Evolutionary conservation across 2,113 vertebrate genomes (phyloP), one percentile per base, ranked within the genome.

Genomic region (Passer domesticus): DNA sequence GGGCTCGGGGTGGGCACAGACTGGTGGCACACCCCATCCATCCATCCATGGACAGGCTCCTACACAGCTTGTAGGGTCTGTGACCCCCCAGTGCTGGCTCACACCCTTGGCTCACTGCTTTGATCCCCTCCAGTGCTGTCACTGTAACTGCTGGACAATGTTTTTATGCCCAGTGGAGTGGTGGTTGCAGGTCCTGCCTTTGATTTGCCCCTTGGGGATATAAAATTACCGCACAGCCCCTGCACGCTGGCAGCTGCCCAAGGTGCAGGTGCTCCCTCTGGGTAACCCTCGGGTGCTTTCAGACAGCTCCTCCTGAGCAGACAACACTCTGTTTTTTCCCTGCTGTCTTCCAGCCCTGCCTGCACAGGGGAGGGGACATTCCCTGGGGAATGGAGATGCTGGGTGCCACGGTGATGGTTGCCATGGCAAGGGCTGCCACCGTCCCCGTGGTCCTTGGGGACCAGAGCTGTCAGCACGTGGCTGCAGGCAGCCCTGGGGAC

Each of bases 401-500:
- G 43, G 47, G 41, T 91, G 73, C 69, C 92, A 84, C 10, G 25
- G 94, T 56, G 46, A 49, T 1, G 4, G 97, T 97, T 97, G 95
- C 91, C 90, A 31, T 46, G 93, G 94, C 74, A 92, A 86, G 24
- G 56, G 13, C 66, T 89, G 85, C 63, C 91, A 75, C 64, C 63
- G 22, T 46, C 33, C 49, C 73, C 0, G 0, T 24, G 4, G 37
- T 28, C 58, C 19, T 12, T 3, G 27, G n/a, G 68, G 39, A 39
- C 64, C 52, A 52, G 60, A 77, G 64, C 39, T 94, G 94, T 47
- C 76, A 50, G 43, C 8, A 15, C 78, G 92, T 79, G 59, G 41
- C 87, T 98, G 70, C 33, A 41, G 95, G 97, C 25, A 90, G 94
- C 19, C 91, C 97, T 24, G 95, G 4, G 94, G 96, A 77, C 78